These are phyloP conservation scores for Agrenia bidenticulata DNA, from an alignment of 2,888 invertebrate genomes.

Conservation along the genomic window DNA sequence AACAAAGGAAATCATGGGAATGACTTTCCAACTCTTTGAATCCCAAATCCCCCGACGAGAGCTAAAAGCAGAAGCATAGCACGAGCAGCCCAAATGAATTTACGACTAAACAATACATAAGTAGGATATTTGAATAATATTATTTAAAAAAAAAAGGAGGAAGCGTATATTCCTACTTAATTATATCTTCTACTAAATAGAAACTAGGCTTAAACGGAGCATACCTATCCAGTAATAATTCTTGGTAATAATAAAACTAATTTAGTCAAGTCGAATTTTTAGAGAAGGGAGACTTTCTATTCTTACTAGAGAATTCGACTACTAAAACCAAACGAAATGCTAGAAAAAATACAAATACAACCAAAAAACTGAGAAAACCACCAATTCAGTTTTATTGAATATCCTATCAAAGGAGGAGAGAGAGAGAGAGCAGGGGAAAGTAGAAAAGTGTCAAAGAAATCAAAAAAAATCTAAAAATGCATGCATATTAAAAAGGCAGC, in stretches of 20 bases:
- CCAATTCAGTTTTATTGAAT: too few relatives aligned
- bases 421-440: neutral
- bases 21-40: neutral
- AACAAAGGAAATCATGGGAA: too few relatives aligned
- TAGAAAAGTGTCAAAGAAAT: constrained; percentile 7
- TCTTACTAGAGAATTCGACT: too few relatives aligned
- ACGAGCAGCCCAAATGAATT: constrained; percentile 34
- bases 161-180: constrained; percentile 21
- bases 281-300: constrained; percentile 1
- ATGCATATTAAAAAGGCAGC: constrained; percentile 11
- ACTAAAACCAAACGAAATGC: too few relatives aligned
- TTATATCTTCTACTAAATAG: constrained; percentile 14
- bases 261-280: neutral
- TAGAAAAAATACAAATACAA: too few relatives aligned
- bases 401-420: neutral
- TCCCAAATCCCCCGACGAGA: neutral
- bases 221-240: constrained; percentile 15
- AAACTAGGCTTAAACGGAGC: constrained; percentile 24
- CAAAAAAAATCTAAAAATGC: constrained; percentile 4
- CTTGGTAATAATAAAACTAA: constrained; percentile 11
- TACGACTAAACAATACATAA: constrained; percentile 14
- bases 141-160: constrained; percentile 26
- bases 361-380: too few relatives aligned
- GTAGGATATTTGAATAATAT: constrained; percentile 24
- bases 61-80: neutral